phyloP scores from a whole-genome alignment of 2,797 vertebrate genomes.

The Chelmon rostratus region DNA sequence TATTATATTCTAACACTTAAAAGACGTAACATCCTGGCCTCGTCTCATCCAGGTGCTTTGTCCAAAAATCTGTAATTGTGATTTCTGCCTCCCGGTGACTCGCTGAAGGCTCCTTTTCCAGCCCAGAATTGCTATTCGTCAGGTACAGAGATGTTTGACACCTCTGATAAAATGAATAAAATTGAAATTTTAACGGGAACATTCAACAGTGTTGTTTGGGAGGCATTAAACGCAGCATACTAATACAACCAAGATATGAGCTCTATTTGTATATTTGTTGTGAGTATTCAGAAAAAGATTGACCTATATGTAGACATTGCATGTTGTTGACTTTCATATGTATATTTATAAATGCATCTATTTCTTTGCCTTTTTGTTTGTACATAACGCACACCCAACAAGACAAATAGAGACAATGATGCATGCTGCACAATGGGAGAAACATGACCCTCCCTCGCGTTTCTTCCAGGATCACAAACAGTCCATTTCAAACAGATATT shows the following conservation, averaged over 20 bases:
- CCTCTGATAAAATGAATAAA: neutral
- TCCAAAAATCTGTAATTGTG: neutral
- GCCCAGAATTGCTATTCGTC: neutral
- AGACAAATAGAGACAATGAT: constrained; percentile 51
- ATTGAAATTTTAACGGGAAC: neutral
- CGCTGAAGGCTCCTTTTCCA: neutral
- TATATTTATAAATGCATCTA: too few species aligned
- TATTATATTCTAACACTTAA: neutral
- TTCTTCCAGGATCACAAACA: constrained; percentile 25
- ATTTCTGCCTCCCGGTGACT: neutral
- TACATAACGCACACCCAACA: neutral
- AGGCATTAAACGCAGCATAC: neutral
- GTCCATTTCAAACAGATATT: constrained; percentile 10
- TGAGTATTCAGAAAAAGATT: neutral
- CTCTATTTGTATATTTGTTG: neutral
- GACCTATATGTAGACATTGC: neutral
- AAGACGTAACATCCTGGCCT: neutral
- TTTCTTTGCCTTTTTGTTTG: too few species aligned
- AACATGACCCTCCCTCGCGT: constrained; percentile 7
- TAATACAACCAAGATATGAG: neutral
- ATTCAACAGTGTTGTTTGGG: neutral
- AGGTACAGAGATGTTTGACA: too few species aligned
- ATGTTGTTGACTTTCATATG: too few species aligned
- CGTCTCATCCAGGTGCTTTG: neutral
- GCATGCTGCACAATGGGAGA: constrained; percentile 25